Evolutionary conservation across 2,888 invertebrate genomes (phyloP), one percentile per base, ranked within the genome.

Genomic region (Drosophila barbarae): DNA sequence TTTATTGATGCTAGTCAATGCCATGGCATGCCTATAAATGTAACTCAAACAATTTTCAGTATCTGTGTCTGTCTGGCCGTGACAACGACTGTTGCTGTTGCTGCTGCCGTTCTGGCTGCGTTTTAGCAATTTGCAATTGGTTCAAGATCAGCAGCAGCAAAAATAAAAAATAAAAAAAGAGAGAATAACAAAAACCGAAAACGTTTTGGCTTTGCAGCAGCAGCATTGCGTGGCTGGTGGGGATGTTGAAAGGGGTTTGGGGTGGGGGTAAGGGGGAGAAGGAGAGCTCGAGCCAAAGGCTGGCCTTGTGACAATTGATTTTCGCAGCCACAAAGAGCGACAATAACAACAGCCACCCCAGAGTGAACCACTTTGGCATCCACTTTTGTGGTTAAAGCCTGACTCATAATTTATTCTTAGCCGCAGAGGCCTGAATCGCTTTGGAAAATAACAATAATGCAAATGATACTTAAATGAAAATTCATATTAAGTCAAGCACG

Each of bases 71-170:
- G 63, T 63, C 60, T 67, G 63, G 65, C 64, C 61, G 28, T 63
- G 49, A 54, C 67, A 66, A 56, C 74, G 64, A 53, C 60, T 66
- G 38, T 50, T 59, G 57, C 50, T 71, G 72, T 57, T 68, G 60
- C 38, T 39, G 56, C 47, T 0, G 21, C 42, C 10, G 30, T 47
- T 68, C 57, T 49, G 71, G 77, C 69, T 78, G 59, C 83, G 72
- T 74, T 79, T 83, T 63, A 80, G 79, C 82, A 71, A 73, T 76
- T 64, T 72, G 79, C 75, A 84, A 84, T 82, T 84, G 76, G 82
- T 80, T 82, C 85, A 82, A 82, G 82, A 82, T 82, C 82, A 82
- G 67, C 74, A 53, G 74, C 81, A 72, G 65, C 63, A 68, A 5
- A 7, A 42, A n/a, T 5, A 42, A 15, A 18, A 28, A 12, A 69